A percentile compares a stretch with the other conserved stretches of the same genome.
These are phyloP conservation scores for Clavelina lepadiformis DNA, from an alignment of 23 tunicate species.

Conservation along the genomic window DNA sequence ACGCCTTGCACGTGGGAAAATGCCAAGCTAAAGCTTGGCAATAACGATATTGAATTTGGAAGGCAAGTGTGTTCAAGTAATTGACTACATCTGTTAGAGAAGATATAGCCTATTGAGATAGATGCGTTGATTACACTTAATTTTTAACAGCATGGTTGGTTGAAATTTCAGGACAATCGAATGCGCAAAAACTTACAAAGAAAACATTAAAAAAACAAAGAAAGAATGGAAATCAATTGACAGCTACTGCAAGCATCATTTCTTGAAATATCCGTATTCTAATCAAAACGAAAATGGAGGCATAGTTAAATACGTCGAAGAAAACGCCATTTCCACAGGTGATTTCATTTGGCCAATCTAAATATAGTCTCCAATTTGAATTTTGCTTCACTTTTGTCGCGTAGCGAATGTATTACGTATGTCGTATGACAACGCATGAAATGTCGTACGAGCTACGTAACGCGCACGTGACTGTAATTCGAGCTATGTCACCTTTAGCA, in stretches of 20 bases:
- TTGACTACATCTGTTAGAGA: too few species aligned
- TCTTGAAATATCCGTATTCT: neutral
- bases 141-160: too few species aligned
- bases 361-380: too few species aligned
- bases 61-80: slow-evolving; percentile 2
- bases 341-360: too few species aligned
- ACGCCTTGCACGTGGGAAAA: slow-evolving; percentile 16
- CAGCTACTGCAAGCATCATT: slow-evolving; percentile 26
- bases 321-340: neutral
- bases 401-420: too few species aligned
- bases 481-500: too few species aligned
- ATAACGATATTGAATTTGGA: slow-evolving; percentile 5
- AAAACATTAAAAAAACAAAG: neutral
- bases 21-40: neutral
- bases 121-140: too few species aligned
- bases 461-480: too few species aligned
- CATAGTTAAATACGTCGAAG: slow-evolving; percentile 1
- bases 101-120: too few species aligned
- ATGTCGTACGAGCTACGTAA: too few species aligned
- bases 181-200: neutral
- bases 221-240: slow-evolving; percentile 12
- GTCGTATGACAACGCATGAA: too few species aligned
- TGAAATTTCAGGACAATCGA: neutral
- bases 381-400: too few species aligned
- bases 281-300: neutral